Base-by-base conservation (phyloP, 2,113 vertebrate genomes). In the Psephotus haematonotus region DNA sequence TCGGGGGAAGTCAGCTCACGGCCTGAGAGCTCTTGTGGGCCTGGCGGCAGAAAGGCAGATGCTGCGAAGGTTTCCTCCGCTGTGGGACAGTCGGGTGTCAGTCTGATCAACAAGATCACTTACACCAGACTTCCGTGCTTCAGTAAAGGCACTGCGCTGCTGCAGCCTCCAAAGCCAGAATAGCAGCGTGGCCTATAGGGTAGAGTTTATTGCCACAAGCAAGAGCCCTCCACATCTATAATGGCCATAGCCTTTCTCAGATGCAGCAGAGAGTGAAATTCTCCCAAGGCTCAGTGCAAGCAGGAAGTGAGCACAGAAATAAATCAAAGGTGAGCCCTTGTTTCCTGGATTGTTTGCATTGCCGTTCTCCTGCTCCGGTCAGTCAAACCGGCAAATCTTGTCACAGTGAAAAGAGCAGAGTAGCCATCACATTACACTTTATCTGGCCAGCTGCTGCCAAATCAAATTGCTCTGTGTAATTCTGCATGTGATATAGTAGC, bases 361-460 rank as follows among this genome's bases (percentile, higher is more conserved):
- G 49, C 31, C 2, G 0, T 6, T 27, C 24, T 62, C 25, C 23
- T 7, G 2, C 43, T 31, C 18, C 0, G 0, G 7, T 24, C 39
- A 5, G 14, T 62, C 22, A 0, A 8, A 19, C 14, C 27, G 29
- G 35, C 18, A 35, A 12, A 39, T 39, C 37, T 11, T 4, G 16
- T 27, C 7, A 4, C 35, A 10, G 17, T 5, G 7, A 71, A 12
- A 52, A 69, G 27, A n/a, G 2, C 39, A 33, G 69, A 29, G 16
- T 18, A 25, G 20, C 35, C 52, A 24, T 31, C 22, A 2, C 20
- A 0, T 49, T 59, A 9, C 37, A 17, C 47, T 11, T 6, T 15
- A 7, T 33, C 53, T 27, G 29, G 22, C 52, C 55, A 27, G 4
- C n/a, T 19, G 43, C 60, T 63, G 33, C 23, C 74, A 20, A 18